These are phyloP conservation scores for Aricia artaxerxes DNA, from an alignment of 2,888 invertebrate species.

Conservation along the genomic window DNA sequence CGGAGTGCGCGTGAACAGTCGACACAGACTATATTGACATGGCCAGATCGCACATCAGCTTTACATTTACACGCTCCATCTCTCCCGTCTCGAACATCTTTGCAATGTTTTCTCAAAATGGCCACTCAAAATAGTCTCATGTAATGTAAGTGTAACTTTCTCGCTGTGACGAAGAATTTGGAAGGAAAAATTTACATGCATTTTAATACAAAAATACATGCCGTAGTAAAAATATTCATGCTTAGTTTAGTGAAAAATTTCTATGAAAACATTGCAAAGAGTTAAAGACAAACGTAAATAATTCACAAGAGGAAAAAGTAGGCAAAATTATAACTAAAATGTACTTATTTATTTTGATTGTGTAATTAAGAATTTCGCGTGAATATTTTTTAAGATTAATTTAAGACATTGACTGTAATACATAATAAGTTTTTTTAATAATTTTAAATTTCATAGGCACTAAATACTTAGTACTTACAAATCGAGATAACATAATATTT, in stretches of 20 bases:
- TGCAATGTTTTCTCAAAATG: conserved; percentile 75
- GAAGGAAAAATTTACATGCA: conserved; percentile 40
- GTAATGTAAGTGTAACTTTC: conserved; percentile 40
- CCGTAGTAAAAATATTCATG: conserved; percentile 49
- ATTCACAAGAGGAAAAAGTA: conserved; percentile 24
- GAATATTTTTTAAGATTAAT: not conserved
- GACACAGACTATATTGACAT: conserved; percentile 74
- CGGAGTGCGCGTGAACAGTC: conserved; percentile 71
- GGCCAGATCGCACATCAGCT: conserved; percentile 54
- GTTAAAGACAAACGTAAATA: conserved; percentile 49
- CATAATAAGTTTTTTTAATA: not conserved
- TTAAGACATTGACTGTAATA: not conserved
- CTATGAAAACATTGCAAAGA: conserved; percentile 80
- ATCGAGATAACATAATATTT: not conserved
- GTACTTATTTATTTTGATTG: not conserved
- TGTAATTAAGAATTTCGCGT: not conserved
- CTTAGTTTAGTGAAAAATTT: conserved; percentile 52
- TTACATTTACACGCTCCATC: conserved; percentile 35
- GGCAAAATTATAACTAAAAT: conserved; percentile 3
- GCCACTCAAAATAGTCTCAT: conserved; percentile 76
- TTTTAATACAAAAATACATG: conserved; percentile 55
- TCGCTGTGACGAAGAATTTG: conserved; percentile 46
- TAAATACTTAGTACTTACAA: not conserved
- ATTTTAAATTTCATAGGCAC: not conserved
- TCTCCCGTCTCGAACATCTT: conserved; percentile 50